These are phyloP conservation scores for Drosophila bipectinata DNA, from an alignment of 1,140 invertebrate species.

Conservation along the genomic window DNA sequence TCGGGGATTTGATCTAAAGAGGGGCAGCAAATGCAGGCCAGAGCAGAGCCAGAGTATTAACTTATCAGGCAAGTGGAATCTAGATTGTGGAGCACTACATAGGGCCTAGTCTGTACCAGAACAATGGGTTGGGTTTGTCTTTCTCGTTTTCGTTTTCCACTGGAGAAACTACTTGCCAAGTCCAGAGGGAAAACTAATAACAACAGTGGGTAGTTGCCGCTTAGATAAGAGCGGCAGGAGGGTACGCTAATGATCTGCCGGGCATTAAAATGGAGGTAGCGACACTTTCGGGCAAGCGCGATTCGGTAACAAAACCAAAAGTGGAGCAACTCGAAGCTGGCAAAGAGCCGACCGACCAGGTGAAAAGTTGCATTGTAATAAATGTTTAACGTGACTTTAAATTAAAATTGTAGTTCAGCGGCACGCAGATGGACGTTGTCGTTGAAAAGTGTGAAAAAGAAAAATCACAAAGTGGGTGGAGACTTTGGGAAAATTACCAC, in stretches of 20 bases:
- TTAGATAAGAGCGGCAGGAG: slow-evolving; percentile 2
- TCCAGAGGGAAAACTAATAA: slow-evolving; percentile 33
- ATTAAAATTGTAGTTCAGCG: slow-evolving; percentile 53
- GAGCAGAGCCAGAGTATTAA: slow-evolving; percentile 23
- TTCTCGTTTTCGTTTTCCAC: not conserved
- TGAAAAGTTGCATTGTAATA: slow-evolving; percentile 66
- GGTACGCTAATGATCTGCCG: slow-evolving; percentile 26
- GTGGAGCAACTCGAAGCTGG: slow-evolving; percentile 16
- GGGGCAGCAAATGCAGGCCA: slow-evolving; percentile 45
- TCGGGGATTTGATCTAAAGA: slow-evolving; percentile 62
- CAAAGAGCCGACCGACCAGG: slow-evolving; percentile 19
- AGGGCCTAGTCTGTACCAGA: slow-evolving; percentile 9
- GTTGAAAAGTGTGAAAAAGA: slow-evolving; percentile 58
- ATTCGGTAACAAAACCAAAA: slow-evolving; percentile 48
- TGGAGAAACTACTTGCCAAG: slow-evolving; percentile 1
- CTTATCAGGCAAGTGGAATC: slow-evolving; percentile 64
- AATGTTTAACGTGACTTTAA: slow-evolving; percentile 69
- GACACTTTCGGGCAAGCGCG: slow-evolving; percentile 39
- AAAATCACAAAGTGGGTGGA: slow-evolving; percentile 43
- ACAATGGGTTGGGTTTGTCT: slow-evolving; percentile 44
- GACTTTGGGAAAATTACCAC: slow-evolving; percentile 15
- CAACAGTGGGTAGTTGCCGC: slow-evolving; percentile 8
- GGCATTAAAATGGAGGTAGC: slow-evolving; percentile 25
- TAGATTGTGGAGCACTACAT: slow-evolving; percentile 30
- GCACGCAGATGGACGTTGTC: slow-evolving; percentile 5